Evolutionary conservation across 2,797 vertebrate species (phyloP).

Genomic region (Furcifer pardalis): DNA sequence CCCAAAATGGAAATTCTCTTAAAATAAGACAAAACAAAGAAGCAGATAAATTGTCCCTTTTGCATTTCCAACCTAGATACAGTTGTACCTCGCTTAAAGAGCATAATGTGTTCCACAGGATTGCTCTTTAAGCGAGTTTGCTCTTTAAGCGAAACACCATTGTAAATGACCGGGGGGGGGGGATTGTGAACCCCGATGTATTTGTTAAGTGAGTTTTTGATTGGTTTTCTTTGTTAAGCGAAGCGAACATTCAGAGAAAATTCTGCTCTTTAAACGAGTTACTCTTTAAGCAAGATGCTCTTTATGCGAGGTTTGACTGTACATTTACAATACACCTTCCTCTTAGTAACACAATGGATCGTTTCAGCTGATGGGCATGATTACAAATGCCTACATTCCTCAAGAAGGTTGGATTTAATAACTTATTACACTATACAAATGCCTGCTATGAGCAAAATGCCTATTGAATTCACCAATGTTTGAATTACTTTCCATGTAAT

Average conservation of each 20-base stretch:
- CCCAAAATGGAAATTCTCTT: constrained; percentile 11
- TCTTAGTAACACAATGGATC: constrained; percentile 22
- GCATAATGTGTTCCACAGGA: too few species aligned
- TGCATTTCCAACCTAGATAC: constrained; percentile 8
- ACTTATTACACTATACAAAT: constrained; percentile 29
- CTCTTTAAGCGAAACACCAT: too few species aligned
- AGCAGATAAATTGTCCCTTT: constrained; percentile 3
- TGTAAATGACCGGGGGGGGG: too few species aligned
- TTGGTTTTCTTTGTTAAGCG: too few species aligned
- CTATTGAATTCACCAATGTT: constrained; percentile 47
- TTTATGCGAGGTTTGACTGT: too few species aligned
- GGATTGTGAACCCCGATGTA: too few species aligned
- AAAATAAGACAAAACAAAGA: constrained; percentile 18
- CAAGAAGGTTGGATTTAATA: constrained; percentile 47
- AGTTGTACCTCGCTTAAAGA: too few species aligned
- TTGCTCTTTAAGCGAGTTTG: too few species aligned
- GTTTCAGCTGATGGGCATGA: constrained; percentile 1
- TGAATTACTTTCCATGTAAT: constrained; percentile 59
- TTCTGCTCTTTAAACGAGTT: too few species aligned
- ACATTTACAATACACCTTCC: constrained; percentile 31
- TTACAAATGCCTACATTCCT: constrained; percentile 47
- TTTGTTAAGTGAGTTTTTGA: too few species aligned
- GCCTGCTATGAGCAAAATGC: constrained; percentile 22
- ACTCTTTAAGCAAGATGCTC: too few species aligned
- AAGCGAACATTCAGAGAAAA: too few species aligned